phyloP scores from a whole-genome alignment of 1,140 invertebrate species.

The Intoshia linei region DNA sequence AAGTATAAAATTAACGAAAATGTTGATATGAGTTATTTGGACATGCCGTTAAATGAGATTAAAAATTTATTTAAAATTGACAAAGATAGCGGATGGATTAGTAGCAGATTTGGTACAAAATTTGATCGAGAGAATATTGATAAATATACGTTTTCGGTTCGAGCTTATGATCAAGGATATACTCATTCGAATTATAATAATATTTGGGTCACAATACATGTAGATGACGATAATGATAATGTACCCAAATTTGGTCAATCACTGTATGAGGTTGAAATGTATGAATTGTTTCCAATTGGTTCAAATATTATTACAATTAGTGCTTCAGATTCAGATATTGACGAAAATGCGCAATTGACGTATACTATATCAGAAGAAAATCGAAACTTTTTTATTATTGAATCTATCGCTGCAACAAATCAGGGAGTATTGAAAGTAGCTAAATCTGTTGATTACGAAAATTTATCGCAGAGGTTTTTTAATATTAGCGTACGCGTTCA shows the following conservation, averaged over 20 bases:
- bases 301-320: background rate
- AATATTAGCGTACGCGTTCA: slow-evolving; percentile 6
- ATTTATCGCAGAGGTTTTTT: slow-evolving; percentile 3
- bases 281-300: background rate
- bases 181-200: background rate
- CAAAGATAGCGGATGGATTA: background rate
- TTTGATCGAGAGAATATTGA: background rate
- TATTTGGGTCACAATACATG: background rate
- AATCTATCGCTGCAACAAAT: slow-evolving; percentile 5
- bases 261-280: background rate
- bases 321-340: slow-evolving; percentile 5
- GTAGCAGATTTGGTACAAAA: background rate
- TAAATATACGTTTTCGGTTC: background rate
- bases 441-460: slow-evolving; percentile 6
- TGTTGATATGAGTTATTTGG: no score
- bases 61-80: slow-evolving; percentile 1
- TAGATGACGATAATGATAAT: slow-evolving; percentile 3
- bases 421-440: slow-evolving; percentile 6
- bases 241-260: background rate
- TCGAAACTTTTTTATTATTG: slow-evolving; percentile 5
- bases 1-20: slow-evolving; percentile 1
- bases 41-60: background rate
- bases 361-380: slow-evolving; percentile 6
- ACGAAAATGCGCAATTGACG: slow-evolving; percentile 4
- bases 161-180: background rate